Percentiles rank a stretch among this genome's conserved stretches.
Conservation (phyloP, 1,140 invertebrate species). For the Drosophila ambigua region DNA sequence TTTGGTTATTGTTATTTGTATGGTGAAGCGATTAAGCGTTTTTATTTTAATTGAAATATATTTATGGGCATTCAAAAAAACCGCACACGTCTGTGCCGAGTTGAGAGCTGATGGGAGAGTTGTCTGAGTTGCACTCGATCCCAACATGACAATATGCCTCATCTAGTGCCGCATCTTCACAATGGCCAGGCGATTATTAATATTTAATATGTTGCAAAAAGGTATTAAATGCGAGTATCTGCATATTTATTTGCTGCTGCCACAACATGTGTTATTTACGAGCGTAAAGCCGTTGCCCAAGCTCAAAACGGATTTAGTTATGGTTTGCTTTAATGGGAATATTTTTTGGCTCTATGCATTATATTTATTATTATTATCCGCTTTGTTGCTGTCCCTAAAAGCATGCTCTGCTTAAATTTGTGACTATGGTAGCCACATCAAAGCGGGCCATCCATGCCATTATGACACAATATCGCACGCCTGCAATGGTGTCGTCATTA, state of each 20-base stretch:
- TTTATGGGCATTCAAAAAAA: constrained; percentile 52
- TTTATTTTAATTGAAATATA: constrained; percentile 56
- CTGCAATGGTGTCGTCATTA: constrained; percentile 52
- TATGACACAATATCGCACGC: constrained; percentile 64
- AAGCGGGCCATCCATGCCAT: constrained; percentile 48
- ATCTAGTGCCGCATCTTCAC: constrained; percentile 20
- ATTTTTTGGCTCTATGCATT: neutral
- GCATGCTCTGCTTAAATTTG: neutral
- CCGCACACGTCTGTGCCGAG: constrained; percentile 7
- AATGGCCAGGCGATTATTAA: constrained; percentile 15
- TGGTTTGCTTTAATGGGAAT: neutral
- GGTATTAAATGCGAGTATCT: neutral
- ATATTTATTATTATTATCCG: neutral
- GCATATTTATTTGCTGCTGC: constrained; percentile 5
- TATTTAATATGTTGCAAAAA: constrained; percentile 16
- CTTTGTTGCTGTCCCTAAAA: too few species aligned
- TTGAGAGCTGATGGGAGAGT: too few species aligned
- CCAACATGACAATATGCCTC: neutral
- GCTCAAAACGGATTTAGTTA: too few species aligned
- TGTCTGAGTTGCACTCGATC: neutral
- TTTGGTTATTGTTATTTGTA: constrained; percentile 54
- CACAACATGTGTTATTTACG: neutral
- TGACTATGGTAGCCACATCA: constrained; percentile 56
- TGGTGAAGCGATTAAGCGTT: constrained; percentile 49
- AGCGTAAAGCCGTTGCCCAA: neutral